Evolutionary conservation across 2,113 vertebrate genomes (phyloP).

Genomic region (Daphoenositta chrysoptera): DNA sequence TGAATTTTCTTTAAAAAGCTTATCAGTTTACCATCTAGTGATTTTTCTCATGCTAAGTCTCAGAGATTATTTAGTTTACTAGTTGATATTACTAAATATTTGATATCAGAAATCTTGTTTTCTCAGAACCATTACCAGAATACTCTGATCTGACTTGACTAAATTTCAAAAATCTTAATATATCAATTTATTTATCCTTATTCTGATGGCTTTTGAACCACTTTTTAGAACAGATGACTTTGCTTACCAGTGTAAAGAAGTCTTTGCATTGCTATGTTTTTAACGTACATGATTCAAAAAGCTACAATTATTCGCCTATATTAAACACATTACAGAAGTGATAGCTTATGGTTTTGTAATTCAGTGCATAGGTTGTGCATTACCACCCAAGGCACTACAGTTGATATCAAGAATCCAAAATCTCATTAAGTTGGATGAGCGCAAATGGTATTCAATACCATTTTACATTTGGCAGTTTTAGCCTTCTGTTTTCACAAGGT

Average conservation of each 20-base stretch:
- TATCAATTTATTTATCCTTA: background rate
- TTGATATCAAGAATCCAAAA: conserved; percentile 3
- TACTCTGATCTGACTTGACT: background rate
- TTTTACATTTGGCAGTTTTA: conserved; percentile 35
- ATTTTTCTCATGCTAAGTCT: background rate
- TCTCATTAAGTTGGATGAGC: conserved; percentile 27
- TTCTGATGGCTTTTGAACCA: background rate
- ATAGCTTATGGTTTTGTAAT: background rate
- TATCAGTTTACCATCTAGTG: background rate
- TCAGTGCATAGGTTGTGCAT: background rate
- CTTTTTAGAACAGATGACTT: background rate
- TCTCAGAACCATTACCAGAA: background rate
- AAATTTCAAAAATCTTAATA: background rate
- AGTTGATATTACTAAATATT: background rate
- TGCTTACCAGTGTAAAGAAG: background rate
- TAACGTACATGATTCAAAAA: background rate
- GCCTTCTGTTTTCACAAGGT: conserved; percentile 12
- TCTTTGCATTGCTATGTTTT: background rate
- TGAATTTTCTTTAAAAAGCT: background rate
- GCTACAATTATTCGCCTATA: background rate
- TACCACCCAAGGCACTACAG: background rate
- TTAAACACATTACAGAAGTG: background rate
- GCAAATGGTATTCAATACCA: conserved; percentile 31
- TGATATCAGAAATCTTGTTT: background rate
- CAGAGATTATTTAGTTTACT: background rate